Evolutionary conservation across 2,113 vertebrate genomes (phyloP).

Genomic region (Turdus rufiventris): DNA sequence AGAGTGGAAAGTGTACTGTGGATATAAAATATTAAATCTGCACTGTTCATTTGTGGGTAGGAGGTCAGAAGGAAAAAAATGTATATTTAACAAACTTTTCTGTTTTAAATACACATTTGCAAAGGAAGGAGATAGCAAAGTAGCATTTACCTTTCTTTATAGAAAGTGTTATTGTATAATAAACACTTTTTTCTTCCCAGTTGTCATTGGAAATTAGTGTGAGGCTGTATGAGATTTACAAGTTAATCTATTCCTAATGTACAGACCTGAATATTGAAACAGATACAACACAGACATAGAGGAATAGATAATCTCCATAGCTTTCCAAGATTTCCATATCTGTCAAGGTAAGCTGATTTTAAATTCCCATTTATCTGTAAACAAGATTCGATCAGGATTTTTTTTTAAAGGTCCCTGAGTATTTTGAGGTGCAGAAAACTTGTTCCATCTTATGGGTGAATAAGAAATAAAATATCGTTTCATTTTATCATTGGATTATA

Average conservation of each 20-base stretch:
- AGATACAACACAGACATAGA: not conserved
- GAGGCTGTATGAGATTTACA: not conserved
- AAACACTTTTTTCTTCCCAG: not conserved
- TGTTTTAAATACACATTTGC: not conserved
- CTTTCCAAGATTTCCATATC: not conserved
- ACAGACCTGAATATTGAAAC: not conserved
- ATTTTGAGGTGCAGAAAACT: not conserved
- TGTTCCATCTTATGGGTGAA: not conserved
- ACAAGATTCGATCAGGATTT: not conserved
- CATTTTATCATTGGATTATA: not conserved
- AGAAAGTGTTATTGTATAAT: not conserved
- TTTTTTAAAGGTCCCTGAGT: not conserved
- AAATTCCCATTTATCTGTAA: not conserved
- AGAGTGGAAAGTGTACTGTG: not conserved
- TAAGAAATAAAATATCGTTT: not conserved
- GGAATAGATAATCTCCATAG: not conserved
- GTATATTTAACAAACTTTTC: not conserved
- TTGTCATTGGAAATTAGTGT: not conserved
- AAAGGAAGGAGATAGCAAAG: not conserved
- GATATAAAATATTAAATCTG: conserved; percentile 23
- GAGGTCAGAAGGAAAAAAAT: not conserved
- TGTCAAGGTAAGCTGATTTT: not conserved
- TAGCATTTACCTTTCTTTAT: not conserved
- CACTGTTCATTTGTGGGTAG: not conserved
- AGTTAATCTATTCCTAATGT: not conserved